Conservation (phyloP, 2,797 vertebrate species). For the Staurois parvus region DNA sequence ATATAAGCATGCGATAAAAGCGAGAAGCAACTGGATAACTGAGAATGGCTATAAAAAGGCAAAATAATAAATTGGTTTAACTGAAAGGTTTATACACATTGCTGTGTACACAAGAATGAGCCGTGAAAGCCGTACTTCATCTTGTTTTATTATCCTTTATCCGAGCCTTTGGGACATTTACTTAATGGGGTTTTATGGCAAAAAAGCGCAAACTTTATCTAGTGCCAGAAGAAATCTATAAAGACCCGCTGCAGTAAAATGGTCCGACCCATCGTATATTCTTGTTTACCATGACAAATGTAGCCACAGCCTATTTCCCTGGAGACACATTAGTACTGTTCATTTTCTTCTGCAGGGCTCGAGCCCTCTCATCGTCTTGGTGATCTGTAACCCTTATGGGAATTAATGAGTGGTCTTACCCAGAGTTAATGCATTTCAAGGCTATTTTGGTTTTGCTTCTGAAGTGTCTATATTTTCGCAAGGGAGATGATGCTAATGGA, state of each 20-base stretch:
- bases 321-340: constrained; percentile 51
- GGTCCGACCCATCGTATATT: constrained; percentile 35
- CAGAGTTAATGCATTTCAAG: constrained; percentile 21
- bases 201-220: constrained; percentile 46
- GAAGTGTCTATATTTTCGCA: constrained; percentile 45
- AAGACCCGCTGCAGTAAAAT: constrained; percentile 23
- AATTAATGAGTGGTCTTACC: constrained; percentile 56
- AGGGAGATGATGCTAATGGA: neutral
- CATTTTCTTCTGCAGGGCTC: constrained; percentile 60
- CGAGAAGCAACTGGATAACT: neutral
- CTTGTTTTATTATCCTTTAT: constrained; percentile 46
- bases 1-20: neutral
- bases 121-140: constrained; percentile 9
- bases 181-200: constrained; percentile 59
- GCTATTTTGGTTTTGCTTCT: constrained; percentile 28
- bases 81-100: constrained; percentile 3
- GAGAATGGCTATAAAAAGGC: neutral
- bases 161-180: constrained; percentile 36
- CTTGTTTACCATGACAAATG: constrained; percentile 52
- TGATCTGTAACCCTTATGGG: constrained; percentile 33
- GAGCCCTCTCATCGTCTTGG: constrained; percentile 38
- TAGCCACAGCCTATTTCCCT: constrained; percentile 30
- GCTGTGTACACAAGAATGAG: neutral
- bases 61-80: constrained; percentile 7
- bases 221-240: constrained; percentile 38